These are phyloP conservation scores for Macaria notata DNA, from an alignment of 2,888 invertebrate species.

Conservation along the genomic window DNA sequence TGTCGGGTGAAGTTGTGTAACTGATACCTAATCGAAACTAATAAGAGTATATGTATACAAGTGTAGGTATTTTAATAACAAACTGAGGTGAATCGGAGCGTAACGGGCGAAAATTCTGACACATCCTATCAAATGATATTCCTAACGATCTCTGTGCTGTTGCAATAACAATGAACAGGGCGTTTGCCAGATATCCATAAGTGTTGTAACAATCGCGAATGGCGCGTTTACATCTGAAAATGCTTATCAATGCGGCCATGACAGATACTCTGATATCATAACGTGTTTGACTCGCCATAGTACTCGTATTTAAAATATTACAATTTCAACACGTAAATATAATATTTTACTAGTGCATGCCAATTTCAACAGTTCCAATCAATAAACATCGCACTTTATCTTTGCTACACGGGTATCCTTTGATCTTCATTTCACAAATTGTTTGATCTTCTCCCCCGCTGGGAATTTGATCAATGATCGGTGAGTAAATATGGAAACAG, in stretches of 20 bases:
- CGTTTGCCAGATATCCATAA: background rate
- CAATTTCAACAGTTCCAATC: conserved; percentile 20
- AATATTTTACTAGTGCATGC: conserved; percentile 10
- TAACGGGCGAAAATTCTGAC: too few species aligned
- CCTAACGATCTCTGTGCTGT: too few species aligned
- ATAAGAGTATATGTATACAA: too few species aligned
- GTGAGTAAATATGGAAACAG: conserved; percentile 13
- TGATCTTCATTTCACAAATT: conserved; percentile 24
- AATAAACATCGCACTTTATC: conserved; percentile 22
- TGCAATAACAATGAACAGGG: too few species aligned
- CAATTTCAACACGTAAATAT: conserved; percentile 6
- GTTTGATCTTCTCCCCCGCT: conserved; percentile 18
- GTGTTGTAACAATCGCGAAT: background rate
- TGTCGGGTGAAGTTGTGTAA: too few species aligned
- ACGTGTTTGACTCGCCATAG: background rate
- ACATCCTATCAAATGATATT: too few species aligned
- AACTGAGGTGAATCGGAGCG: too few species aligned
- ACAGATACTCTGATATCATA: background rate
- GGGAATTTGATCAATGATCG: conserved; percentile 14
- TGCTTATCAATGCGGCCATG: background rate
- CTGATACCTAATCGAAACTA: too few species aligned
- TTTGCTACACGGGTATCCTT: conserved; percentile 20
- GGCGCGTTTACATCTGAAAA: background rate
- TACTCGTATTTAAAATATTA: background rate
- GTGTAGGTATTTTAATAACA: too few species aligned